These are phyloP conservation scores for Parauchenoglanis punctatus DNA, from an alignment of 2,797 vertebrate species.

Conservation along the genomic window DNA sequence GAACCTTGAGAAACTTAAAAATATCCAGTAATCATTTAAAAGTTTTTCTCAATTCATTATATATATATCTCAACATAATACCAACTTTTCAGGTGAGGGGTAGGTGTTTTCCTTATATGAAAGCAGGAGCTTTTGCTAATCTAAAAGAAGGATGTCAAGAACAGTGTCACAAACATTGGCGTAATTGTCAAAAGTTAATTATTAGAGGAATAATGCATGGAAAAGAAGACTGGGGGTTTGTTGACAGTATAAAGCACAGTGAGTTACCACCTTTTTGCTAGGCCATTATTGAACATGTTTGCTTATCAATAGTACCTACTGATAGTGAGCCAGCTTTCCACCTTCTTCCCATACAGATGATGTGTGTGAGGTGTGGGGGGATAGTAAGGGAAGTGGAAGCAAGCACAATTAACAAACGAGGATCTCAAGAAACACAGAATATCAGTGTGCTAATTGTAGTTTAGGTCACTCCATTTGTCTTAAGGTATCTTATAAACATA, in stretches of 20 bases:
- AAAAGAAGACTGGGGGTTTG: not conserved
- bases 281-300: not conserved
- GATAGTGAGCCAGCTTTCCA: not conserved
- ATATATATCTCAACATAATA: not conserved
- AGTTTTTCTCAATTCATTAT: not conserved
- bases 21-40: not conserved
- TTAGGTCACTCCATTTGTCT: not conserved
- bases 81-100: not conserved
- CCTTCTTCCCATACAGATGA: not conserved
- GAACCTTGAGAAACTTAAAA: not conserved
- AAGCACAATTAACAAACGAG: not conserved
- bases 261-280: not conserved
- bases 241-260: not conserved
- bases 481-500: not conserved
- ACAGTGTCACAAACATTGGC: not conserved
- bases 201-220: not conserved
- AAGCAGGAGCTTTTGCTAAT: not conserved
- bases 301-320: not conserved
- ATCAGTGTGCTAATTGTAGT: not conserved
- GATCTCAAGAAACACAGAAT: not conserved
- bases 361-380: slow-evolving; percentile 1
- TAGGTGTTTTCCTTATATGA: not conserved
- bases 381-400: not conserved
- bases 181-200: not conserved
- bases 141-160: not conserved